Evolutionary conservation across 2,113 vertebrate species (phyloP), one percentile per base, ranked within the genome.

Genomic region (Phrynosoma platyrhinos): DNA sequence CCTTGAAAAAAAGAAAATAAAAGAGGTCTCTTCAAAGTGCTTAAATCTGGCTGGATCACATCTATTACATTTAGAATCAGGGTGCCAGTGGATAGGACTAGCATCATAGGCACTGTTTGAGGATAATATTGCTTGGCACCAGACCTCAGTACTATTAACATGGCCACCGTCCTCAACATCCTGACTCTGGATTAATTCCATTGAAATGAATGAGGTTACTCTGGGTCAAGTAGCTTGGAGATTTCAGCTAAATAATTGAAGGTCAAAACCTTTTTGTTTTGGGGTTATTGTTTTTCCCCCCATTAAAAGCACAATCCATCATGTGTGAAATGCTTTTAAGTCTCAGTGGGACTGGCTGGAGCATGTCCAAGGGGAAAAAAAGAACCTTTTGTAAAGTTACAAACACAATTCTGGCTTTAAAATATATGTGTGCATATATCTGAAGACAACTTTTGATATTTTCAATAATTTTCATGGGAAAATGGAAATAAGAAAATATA

Each of bases 401-500:
- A 10, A 78, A 87, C 85, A 86, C 64, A 80, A 83, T 69, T 83
- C 52, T 68, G 62, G 64, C 81, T 83, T 40, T 52, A 87, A 82
- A 82, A 81, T 9, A 64, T 25, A 8, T 55, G 13, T 78, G 23
- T 69, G n/a, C 40, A 58, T 6, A 36, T 36, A 36, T 69, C 75
- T 75, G 91, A 87, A 96, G 89, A 89, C 13, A 30, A 91, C 9
- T 94, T 86, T 91, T 83, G 55, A 72, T 81, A 92, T 93, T 76
- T 91, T 77, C 79, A 14, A 76, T 75, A 53, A 87, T 91, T 90
- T 92, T 89, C 93, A 93, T 90, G 91, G 25, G 94, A 90, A 71
- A 90, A 96, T 95, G 97, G 97, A 97, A 97, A 97, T 97, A 97
- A 97, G 96, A 94, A 97, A 96, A 97, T 96, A 97, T 95, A 95